phyloP scores from a whole-genome alignment of 2,797 vertebrate species.

The Mus caroli region DNA sequence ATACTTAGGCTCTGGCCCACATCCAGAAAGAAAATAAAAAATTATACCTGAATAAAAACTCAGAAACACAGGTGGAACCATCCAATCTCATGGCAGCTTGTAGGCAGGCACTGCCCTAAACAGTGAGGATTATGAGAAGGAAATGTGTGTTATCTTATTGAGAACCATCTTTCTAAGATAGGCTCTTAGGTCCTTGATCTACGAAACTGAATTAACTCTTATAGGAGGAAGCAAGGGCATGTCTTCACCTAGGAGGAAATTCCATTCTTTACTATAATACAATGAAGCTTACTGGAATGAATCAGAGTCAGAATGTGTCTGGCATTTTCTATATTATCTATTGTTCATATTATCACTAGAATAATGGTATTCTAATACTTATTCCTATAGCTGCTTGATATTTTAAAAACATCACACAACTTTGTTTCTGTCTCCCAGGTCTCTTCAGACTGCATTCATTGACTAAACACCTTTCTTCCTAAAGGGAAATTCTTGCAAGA shows the following conservation, averaged over 20 bases:
- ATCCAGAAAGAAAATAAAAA: not conserved
- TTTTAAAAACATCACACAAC: not conserved
- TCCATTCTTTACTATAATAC: not conserved
- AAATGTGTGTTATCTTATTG: not conserved
- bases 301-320: not conserved
- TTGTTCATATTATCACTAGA: not conserved
- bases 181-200: not conserved
- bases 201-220: not conserved
- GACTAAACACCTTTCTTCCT: not conserved
- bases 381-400: not conserved
- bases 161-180: not conserved
- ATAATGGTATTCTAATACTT: not conserved
- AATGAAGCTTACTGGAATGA: not conserved
- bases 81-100: not conserved
- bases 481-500: not conserved
- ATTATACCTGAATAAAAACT: not conserved
- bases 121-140: not conserved
- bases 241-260: not conserved
- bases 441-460: conserved; percentile 1
- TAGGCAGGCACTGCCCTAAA: not conserved
- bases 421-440: not conserved
- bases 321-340: not conserved
- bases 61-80: not conserved
- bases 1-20: not conserved
- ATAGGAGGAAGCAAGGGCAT: not conserved